Conservation (phyloP, 2,888 invertebrate species). For the Ochropleura leucogaster region DNA sequence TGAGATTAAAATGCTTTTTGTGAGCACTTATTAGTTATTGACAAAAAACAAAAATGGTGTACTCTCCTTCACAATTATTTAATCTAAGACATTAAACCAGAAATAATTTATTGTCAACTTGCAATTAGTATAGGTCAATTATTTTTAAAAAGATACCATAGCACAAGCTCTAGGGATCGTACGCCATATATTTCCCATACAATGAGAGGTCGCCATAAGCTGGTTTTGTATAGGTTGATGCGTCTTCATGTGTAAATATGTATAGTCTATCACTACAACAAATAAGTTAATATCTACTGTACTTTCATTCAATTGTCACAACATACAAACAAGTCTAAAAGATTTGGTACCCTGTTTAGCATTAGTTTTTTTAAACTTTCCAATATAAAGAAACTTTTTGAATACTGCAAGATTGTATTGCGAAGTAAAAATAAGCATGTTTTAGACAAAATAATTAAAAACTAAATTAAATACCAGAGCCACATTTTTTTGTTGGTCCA, state of each 20-base stretch:
- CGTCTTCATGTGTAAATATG: too few species aligned
- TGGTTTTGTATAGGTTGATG: too few species aligned
- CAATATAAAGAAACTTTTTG: not conserved
- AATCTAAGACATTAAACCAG: not conserved
- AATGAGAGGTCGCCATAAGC: too few species aligned
- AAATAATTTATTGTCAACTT: not conserved
- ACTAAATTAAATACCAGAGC: not conserved
- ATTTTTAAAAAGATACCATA: not conserved
- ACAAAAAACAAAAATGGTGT: not conserved
- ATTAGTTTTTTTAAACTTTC: not conserved
- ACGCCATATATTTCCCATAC: too few species aligned
- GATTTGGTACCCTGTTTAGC: not conserved
- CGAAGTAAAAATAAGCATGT: not conserved
- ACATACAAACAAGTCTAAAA: not conserved
- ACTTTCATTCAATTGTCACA: not conserved
- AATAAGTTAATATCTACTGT: not conserved
- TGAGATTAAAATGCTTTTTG: constrained; percentile 4
- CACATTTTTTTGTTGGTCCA: not conserved
- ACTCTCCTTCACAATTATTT: not conserved
- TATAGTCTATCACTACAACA: too few species aligned
- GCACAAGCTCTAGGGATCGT: too few species aligned
- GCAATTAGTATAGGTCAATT: not conserved
- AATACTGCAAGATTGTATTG: not conserved
- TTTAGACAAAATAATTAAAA: not conserved
- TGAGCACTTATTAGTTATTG: not conserved